Conservation (phyloP, 2,113 vertebrate genomes). For the Gymnorhina tibicen region DNA sequence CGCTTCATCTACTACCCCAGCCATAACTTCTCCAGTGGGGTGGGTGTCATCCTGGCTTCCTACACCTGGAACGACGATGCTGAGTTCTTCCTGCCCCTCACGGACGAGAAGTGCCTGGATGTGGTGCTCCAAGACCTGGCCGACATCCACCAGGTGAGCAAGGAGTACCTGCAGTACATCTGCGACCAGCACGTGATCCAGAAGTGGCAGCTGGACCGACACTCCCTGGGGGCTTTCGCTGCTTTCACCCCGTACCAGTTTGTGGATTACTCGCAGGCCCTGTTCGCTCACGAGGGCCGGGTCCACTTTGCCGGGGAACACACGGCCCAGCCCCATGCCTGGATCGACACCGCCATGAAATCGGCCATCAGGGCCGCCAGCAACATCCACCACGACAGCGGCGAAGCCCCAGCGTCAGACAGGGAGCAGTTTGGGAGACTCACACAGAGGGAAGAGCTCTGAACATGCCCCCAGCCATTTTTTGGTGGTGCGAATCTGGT, state of each 20-base stretch:
- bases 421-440: accelerated
- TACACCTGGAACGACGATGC: conserved; percentile 79
- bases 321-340: conserved; percentile 74
- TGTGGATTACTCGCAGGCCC: conserved; percentile 41
- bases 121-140: conserved; percentile 75
- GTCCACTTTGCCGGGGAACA: conserved; percentile 87
- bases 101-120: not conserved
- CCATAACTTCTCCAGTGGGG: conserved; percentile 65
- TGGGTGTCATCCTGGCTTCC: conserved; percentile 78
- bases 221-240: conserved; percentile 75
- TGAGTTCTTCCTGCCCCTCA: conserved; percentile 72
- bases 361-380: conserved; percentile 75
- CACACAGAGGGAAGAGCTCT: not conserved
- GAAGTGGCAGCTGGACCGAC: conserved; percentile 79
- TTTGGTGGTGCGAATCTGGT: accelerated
- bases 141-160: conserved; percentile 68
- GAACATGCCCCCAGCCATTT: accelerated
- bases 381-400: conserved; percentile 58
- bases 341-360: conserved; percentile 85
- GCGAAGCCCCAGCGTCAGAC: accelerated
- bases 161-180: conserved; percentile 25
- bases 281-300: conserved; percentile 71
- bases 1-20: conserved; percentile 85
- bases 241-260: conserved; percentile 82
- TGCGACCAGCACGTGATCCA: conserved; percentile 71